Percentiles rank a stretch among this genome's conserved stretches.
Evolutionary conservation across 2,797 vertebrate species (phyloP).

Genomic region (Iguana delicatissima): DNA sequence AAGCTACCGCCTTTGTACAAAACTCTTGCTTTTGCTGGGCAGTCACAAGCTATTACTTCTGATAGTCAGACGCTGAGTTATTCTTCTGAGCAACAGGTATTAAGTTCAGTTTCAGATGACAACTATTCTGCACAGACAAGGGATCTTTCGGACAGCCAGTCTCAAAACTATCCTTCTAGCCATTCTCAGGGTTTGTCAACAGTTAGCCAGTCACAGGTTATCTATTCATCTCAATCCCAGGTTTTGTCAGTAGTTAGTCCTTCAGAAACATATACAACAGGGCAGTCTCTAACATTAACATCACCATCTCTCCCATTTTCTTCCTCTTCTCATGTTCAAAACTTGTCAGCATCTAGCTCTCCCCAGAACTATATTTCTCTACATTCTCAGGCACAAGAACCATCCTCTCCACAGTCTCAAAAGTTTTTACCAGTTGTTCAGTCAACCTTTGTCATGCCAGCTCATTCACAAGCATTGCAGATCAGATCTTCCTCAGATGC

Average conservation of each 20-base stretch:
- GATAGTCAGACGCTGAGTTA: conserved; percentile 91
- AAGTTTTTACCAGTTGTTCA: conserved; percentile 89
- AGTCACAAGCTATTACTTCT: conserved; percentile 87
- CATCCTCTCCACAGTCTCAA: conserved; percentile 88
- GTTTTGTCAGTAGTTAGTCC: conserved; percentile 87
- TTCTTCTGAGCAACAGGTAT: conserved; percentile 85
- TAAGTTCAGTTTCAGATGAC: conserved; percentile 86
- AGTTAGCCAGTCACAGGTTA: conserved; percentile 86
- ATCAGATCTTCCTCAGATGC: conserved; percentile 87
- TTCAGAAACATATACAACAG: conserved; percentile 90
- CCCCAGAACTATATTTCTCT: conserved; percentile 88
- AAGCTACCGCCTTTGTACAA: conserved; percentile 93
- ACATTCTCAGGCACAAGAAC: conserved; percentile 87
- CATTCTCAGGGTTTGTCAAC: conserved; percentile 93
- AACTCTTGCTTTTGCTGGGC: conserved; percentile 89
- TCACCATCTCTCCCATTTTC: conserved; percentile 88
- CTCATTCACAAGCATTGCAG: conserved; percentile 88
- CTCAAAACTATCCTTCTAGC: conserved; percentile 90
- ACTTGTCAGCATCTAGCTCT: conserved; percentile 85
- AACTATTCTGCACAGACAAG: conserved; percentile 90
- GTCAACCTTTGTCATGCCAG: conserved; percentile 85
- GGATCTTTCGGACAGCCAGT: conserved; percentile 87
- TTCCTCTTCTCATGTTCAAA: conserved; percentile 84
- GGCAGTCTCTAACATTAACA: conserved; percentile 86
- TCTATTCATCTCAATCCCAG: conserved; percentile 92